A percentile compares a stretch with the other conserved stretches of the same genome.
phyloP scores from a whole-genome alignment of 2,113 vertebrate species.

The Indicator maculatus region DNA sequence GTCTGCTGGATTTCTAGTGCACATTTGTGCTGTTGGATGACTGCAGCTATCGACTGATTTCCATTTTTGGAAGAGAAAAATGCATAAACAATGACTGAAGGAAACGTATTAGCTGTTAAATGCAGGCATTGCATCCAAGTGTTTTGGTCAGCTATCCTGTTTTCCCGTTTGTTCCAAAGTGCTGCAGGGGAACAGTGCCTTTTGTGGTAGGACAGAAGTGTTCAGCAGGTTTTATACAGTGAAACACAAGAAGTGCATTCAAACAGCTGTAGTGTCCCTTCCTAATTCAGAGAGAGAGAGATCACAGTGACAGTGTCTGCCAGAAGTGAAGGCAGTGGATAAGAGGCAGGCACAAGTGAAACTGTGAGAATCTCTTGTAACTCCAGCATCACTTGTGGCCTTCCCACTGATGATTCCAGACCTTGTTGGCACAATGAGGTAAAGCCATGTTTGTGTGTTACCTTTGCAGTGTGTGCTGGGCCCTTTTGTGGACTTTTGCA shows the following conservation, averaged over 20 bases:
- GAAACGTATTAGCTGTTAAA: background rate
- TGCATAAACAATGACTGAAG: background rate
- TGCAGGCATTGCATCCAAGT: background rate
- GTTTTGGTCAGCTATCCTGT: background rate
- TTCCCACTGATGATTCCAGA: background rate
- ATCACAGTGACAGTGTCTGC: background rate
- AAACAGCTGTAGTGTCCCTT: background rate
- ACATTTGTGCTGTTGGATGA: background rate
- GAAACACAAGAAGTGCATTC: background rate
- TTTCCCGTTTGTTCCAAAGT: background rate
- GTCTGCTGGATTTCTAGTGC: background rate
- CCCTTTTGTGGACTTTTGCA: too few relatives aligned
- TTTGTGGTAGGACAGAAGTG: background rate
- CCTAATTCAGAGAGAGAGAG: fast-evolving
- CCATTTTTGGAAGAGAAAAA: background rate
- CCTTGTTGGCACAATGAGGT: background rate
- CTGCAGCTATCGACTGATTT: background rate
- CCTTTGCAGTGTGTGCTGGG: background rate
- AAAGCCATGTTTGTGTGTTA: background rate
- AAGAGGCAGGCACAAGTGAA: background rate
- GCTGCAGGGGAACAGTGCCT: background rate
- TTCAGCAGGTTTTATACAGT: background rate
- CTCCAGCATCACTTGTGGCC: background rate
- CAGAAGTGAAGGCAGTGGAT: background rate
- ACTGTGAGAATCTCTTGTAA: background rate